Evolutionary conservation across 1,140 invertebrate genomes (phyloP), one percentile per base, ranked within the genome.

Genomic region (Pissodes strobi): DNA sequence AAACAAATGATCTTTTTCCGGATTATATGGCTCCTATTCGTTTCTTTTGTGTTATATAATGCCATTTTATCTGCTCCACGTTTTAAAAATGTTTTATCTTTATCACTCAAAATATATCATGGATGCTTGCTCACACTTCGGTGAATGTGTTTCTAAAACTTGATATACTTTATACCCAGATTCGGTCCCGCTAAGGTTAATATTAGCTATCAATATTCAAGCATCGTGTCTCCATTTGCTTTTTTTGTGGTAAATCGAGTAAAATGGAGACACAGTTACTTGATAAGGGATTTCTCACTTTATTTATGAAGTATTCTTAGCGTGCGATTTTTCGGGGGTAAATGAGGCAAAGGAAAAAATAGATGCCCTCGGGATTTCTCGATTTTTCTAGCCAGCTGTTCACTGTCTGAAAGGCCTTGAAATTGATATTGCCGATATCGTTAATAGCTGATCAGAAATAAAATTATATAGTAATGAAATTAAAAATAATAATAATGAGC

Each of bases 141-240:
- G n/a, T 15, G 18, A 37, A 15, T 17, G 39, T 43, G 39, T 12
- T 43, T 17, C 18, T 43, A 15, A 43, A 43, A 43, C 39, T 43
- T 17, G 39, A 43, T 43, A 15, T 43, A n/a, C 39, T 8, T 2
- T 43, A 43, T 25, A 18, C 22, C 18, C 18, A 23, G 19, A n/a
- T 22, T 49, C 19, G 3, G 10, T 13, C 3, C 21, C 19, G 46
- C 10, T 23, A 23, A 25, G 46, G 46, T 49, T 49, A 49, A 49
- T 49, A 49, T 49, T 25, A 22, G 46, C 46, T 23, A 49, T 49
- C 46, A 52, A 52, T 52, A 52, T 52, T 52, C 49, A 52, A 37
- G 15, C 10, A 34, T 37, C 23, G 27, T 13, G 12, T 37, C 13
- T 34, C 49, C 49, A 34, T 52, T 52, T 52, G 21, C 13, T 1